Evolutionary conservation across 2,888 invertebrate genomes (phyloP).

Genomic region (Bimastos eiseni): DNA sequence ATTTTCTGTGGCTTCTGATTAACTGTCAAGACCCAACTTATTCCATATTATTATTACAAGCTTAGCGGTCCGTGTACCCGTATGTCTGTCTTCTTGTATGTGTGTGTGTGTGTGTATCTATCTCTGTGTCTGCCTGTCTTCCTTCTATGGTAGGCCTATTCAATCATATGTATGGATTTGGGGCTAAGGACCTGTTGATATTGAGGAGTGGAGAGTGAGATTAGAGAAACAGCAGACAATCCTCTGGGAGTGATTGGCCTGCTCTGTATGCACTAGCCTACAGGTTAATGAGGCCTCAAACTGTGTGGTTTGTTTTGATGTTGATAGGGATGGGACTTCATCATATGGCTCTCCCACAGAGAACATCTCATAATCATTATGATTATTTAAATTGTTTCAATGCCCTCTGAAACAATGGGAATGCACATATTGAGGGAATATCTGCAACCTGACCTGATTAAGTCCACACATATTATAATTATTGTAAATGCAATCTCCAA

Average conservation of each 20-base stretch:
- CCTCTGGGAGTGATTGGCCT: background rate
- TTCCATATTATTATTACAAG: background rate
- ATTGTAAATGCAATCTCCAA: background rate
- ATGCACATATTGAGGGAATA: background rate
- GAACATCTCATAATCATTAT: conserved; percentile 3
- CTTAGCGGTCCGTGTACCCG: background rate
- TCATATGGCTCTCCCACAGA: background rate
- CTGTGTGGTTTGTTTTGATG: background rate
- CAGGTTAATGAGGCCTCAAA: background rate
- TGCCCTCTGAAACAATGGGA: background rate
- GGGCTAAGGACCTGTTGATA: background rate
- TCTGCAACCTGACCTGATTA: background rate
- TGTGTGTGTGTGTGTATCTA: background rate
- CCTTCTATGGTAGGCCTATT: background rate
- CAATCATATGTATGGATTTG: background rate
- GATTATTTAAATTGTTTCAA: background rate
- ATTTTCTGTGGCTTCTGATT: background rate
- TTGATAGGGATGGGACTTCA: background rate
- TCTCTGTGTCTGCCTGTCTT: background rate
- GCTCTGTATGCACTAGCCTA: background rate
- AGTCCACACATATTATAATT: background rate
- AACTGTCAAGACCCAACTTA: background rate
- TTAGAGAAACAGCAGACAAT: background rate
- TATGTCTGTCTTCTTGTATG: background rate
- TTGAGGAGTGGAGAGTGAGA: background rate